Evolutionary conservation across 23 tunicate genomes (phyloP), one percentile per base, ranked within the genome.

Genomic region (Halocynthia roretzi): DNA sequence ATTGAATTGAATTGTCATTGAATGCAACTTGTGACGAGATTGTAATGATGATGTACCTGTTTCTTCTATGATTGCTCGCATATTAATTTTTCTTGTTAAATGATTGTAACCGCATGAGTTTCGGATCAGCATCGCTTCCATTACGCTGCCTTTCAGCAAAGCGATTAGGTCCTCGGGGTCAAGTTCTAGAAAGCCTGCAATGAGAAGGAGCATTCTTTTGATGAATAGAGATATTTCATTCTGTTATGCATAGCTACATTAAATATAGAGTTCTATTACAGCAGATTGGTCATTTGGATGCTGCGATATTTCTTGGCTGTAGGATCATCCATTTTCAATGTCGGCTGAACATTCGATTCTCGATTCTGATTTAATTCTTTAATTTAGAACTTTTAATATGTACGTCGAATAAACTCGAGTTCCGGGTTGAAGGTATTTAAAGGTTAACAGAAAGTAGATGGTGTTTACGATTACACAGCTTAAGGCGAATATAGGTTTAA

Each of bases 81-180:
- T 74, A 4, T 74, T 74, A 18, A 74, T 74, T 54, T 54, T 64
- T 4, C 78, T 53, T 74, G 60, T 74, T 15, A 74, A 54, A 54
- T 74, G 51, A 54, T 92, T 76, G 67, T 82, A 92, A 6, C 88
- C 80, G 82, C 91, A 78, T 5, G 85, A 78, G 63, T 86, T 92
- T 51, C 98, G 56, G 8, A 92, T 64, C 62, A 92, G 61, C 85
- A 85, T 81, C 7, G 80, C 77, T 67, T 83, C 84, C 15, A 92
- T 85, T 14, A 86, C 83, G 55, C 92, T 81, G 19, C 98, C 98
- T 69, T 92, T 92, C 65, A 92, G 21, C 64, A 92, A 60, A 8
- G 87, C 84, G 8, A 92, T 92, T 61, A 86, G 98, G 53, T 92
- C 98, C 54, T 86, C 87, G 0, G 82, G 57, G 9, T 71, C 80